Percentiles rank a stretch among this genome's conserved stretches.
These are phyloP conservation scores for Conops quadrifasciatus DNA, from an alignment of 2,888 invertebrate genomes.

Conservation along the genomic window DNA sequence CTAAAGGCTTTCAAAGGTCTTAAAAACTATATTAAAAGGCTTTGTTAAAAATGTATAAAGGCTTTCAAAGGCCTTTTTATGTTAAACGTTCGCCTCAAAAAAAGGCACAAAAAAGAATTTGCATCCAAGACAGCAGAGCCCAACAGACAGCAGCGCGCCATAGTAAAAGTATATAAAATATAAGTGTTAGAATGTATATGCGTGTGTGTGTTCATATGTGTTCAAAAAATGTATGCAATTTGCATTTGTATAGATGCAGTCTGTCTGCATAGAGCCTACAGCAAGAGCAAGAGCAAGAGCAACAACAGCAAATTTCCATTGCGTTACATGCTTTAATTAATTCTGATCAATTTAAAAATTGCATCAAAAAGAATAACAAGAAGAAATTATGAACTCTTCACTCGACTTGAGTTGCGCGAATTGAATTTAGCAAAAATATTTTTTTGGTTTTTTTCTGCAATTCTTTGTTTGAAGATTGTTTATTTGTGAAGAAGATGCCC, in stretches of 20 bases:
- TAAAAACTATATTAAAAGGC: too few species aligned
- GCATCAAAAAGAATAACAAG: background rate
- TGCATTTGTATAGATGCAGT: background rate
- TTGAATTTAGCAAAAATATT: background rate
- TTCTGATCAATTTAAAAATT: slow-evolving; percentile 15
- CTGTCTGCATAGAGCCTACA: too few species aligned
- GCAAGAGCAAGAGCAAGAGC: background rate
- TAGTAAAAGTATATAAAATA: background rate
- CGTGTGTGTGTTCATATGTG: background rate
- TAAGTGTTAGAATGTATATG: background rate
- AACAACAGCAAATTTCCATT: background rate
- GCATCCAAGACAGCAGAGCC: too few species aligned
- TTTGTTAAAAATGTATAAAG: too few species aligned
- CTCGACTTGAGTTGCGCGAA: background rate
- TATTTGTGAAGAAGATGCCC: too few species aligned
- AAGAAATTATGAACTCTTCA: slow-evolving; percentile 13
- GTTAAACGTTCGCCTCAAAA: too few species aligned
- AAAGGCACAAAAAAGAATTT: too few species aligned
- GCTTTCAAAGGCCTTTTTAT: too few species aligned
- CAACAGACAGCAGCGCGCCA: slow-evolving; percentile 28
- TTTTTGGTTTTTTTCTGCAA: background rate
- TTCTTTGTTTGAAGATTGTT: too few species aligned
- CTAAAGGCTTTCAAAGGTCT: too few species aligned
- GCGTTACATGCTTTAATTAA: slow-evolving; percentile 20
- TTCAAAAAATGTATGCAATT: slow-evolving; percentile 7